Base-by-base conservation (phyloP, 2,888 invertebrate species). In the Noctua comes region DNA sequence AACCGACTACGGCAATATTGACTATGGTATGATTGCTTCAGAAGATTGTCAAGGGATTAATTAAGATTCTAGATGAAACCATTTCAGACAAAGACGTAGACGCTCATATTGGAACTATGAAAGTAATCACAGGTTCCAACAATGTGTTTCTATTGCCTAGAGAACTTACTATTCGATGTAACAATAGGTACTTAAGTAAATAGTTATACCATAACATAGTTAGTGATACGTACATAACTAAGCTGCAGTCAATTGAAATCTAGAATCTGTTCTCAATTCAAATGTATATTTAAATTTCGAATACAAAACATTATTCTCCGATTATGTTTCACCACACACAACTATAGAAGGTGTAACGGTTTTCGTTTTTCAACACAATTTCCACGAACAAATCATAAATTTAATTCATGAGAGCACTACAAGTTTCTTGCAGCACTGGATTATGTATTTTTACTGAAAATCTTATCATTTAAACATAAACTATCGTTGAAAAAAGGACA, bases 41-140 rank as follows among this genome's bases (percentile, higher is more conserved):
- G 31, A 76, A 27, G 57, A 79, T 82, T 51, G 65, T 4, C n/a
- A 13, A 43, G 40, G 65, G 76, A 82, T 79, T 76, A 48, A 82
- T 79, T 51, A 76, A 1, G 76, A 66, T 43, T 18, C 40, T 24
- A 48, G 48, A 48, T 24, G 48, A 82, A 76, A 76, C 79, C 48
- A 43, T 65, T 43, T 16, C 40, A 76, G 21, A 82, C 65, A 57
- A 76, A 66, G 48, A 21, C 31, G 6, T 5, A 46, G 54, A 75
- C 46, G 46, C 16, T 40, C 54, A n/a, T 75, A 46, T 46, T 40
- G 18, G 24, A n/a, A n/a, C 46, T 36, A 27, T 54, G 11, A 82
- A 64, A 75, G 51, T 74, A 65, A 82, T 73, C 62, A 27, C 7
- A 21, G 46, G 10, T 65, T 65, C 16, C 11, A 48, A 65, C 57